Evolutionary conservation across 1,140 invertebrate genomes (phyloP).

Genomic region (Apis florea): DNA sequence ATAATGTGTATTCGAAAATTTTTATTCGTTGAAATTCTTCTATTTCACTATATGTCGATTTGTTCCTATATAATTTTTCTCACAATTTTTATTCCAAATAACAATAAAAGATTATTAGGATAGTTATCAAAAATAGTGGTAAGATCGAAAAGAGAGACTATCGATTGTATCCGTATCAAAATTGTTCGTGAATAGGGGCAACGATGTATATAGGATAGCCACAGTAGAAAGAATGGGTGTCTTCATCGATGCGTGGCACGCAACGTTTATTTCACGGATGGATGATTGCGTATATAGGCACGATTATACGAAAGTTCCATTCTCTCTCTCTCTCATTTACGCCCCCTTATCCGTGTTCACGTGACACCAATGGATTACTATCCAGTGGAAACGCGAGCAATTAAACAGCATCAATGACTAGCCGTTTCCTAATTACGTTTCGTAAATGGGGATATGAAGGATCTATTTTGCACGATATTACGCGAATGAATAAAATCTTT

Average conservation of each 20-base stretch:
- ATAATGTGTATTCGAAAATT: neutral
- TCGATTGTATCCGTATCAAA: too few species aligned
- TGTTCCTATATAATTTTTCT: too few species aligned
- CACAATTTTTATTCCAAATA: neutral
- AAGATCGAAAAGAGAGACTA: neutral
- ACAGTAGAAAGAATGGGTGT: neutral
- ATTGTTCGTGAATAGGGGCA: neutral
- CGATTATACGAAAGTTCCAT: constrained; percentile 51
- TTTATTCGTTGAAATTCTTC: too few species aligned
- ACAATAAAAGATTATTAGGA: neutral
- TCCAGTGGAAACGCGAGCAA: constrained; percentile 51
- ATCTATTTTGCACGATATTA: constrained; percentile 39
- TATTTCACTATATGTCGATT: too few species aligned
- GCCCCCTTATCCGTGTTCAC: constrained; percentile 42
- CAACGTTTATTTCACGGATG: constrained; percentile 43
- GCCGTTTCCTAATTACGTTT: constrained; percentile 50
- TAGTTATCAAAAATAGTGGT: neutral
- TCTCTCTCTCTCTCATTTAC: constrained; percentile 33
- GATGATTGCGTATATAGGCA: constrained; percentile 45
- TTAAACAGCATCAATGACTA: constrained; percentile 58
- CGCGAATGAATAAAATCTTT: neutral
- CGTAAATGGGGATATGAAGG: constrained; percentile 51
- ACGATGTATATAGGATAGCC: neutral
- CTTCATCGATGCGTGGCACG: constrained; percentile 2
- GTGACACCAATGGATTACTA: constrained; percentile 38